Evolutionary conservation across 2,113 vertebrate species (phyloP), one percentile per base, ranked within the genome.

Genomic region (Brienomyrus longianalis): DNA sequence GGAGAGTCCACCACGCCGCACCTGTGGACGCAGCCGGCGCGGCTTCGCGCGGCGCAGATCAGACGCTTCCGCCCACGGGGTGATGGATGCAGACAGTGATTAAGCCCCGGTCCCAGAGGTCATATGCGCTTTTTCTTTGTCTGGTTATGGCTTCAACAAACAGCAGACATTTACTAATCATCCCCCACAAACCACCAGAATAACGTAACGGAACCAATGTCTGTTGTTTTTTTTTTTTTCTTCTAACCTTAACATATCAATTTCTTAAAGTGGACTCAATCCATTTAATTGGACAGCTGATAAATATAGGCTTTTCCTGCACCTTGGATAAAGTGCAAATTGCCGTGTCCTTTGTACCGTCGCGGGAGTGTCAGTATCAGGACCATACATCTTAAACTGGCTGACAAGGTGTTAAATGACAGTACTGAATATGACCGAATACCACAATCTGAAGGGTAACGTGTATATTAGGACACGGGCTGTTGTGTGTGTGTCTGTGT

Each of bases 251-350:
- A 84, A 62, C 89, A 90, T 48, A 91, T 91, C 92, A 91, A 93
- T 94, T 92, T 91, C 66, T 89, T 91, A 91, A 93, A 94, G 92
- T 94, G 94, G 90, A 91, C 45, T 83, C 56, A 59, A 48, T 91
- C 91, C 83, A 91, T 93, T 92, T 90, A 77, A 50, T 87, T 74
- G 51, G 87, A 89, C n/a, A 66, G 85, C 47, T 91, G 88, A 92
- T 93, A 90, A 89, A 51, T 89, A 87, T 86, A 62, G 86, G 91
- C 88, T 80, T 90, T 87, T 86, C 88, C 85, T 91, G 88, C 66
- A 3, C 77, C 23, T n/a, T 17, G 87, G 43, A 50, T 35, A 74
- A 17, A 70, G 52, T 74, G 87, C 59, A 48, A 15, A 10, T 45
- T 15, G 15, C 21, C 0, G 1, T 50, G 56, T 50, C 62, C 39